These are phyloP conservation scores for Solea solea DNA, from an alignment of 2,113 vertebrate species.

Conservation along the genomic window DNA sequence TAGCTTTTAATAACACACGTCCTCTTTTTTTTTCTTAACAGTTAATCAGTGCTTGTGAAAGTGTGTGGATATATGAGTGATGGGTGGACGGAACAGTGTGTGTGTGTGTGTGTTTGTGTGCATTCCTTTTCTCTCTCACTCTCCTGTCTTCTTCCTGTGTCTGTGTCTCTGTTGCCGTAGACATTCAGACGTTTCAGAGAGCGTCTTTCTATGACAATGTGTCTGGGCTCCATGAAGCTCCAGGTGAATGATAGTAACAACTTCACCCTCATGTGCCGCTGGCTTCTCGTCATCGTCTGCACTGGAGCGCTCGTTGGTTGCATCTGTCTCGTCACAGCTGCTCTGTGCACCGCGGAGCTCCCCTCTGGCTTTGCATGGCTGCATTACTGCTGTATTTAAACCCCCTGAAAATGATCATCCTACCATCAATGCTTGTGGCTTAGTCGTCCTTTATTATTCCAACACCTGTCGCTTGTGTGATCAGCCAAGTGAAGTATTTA, in stretches of 20 bases:
- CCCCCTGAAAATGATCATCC: conserved; percentile 2
- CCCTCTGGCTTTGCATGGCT: conserved; percentile 69
- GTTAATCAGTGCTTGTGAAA: neutral
- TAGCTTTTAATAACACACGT: conserved; percentile 8
- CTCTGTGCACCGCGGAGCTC: conserved; percentile 5
- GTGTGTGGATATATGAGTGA: neutral
- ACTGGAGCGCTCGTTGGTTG: conserved; percentile 8
- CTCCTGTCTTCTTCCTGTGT: conserved; percentile 52
- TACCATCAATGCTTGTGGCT: conserved; percentile 1
- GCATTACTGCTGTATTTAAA: conserved; percentile 5
- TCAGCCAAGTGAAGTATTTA: neutral
- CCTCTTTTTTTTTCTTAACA: conserved; percentile 25
- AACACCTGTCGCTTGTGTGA: neutral
- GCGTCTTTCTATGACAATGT: conserved; percentile 99
- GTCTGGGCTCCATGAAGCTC: conserved; percentile 95
- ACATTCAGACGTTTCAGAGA: conserved; percentile 99
- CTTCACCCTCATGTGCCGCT: conserved; percentile 12
- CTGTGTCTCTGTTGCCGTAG: conserved; percentile 85
- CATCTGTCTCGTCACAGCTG: conserved; percentile 33
- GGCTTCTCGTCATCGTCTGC: conserved; percentile 27
- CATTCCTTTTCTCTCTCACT: conserved; percentile 70
- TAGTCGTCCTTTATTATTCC: neutral
- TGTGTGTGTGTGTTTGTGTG: conserved; percentile 8
- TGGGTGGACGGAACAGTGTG: neutral
- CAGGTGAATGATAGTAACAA: conserved; percentile 88